phyloP scores from a whole-genome alignment of 1,140 invertebrate genomes.

The Papilio glaucus region DNA sequence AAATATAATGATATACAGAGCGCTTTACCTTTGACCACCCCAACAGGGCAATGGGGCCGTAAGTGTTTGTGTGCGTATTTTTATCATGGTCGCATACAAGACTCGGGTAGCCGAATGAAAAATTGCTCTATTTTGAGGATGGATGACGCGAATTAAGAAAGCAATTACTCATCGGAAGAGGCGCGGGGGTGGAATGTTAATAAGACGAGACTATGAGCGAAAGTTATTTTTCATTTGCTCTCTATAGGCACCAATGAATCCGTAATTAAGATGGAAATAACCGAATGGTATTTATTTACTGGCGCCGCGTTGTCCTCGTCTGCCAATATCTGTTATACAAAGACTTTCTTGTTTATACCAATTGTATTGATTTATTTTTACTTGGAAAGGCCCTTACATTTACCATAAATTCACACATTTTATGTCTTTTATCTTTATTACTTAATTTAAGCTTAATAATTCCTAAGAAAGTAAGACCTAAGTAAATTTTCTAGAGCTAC shows the following conservation, averaged over 20 bases:
- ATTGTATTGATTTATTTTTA: no score
- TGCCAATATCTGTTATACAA: constrained; percentile 17
- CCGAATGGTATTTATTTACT: constrained; percentile 32
- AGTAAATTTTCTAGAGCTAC: no score
- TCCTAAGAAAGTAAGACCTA: no score
- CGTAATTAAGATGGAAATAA: constrained; percentile 68
- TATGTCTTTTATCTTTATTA: no score
- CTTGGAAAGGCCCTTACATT: no score
- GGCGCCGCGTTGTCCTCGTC: constrained; percentile 26
- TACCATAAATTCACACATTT: no score
- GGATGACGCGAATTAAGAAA: constrained; percentile 82
- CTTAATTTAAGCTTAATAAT: no score
- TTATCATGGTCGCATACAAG: constrained; percentile 61
- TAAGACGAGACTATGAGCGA: constrained; percentile 71
- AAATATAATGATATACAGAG: neutral
- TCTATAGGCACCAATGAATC: constrained; percentile 66
- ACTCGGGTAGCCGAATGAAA: constrained; percentile 72
- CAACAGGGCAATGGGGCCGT: neutral
- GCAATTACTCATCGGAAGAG: constrained; percentile 81
- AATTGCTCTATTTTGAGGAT: constrained; percentile 82
- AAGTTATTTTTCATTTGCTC: constrained; percentile 73
- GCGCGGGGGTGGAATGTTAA: constrained; percentile 79
- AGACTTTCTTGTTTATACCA: constrained; percentile 5
- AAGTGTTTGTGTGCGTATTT: constrained; percentile 26
- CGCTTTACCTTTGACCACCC: constrained; percentile 23